phyloP scores from a whole-genome alignment of 2,113 vertebrate species.

The Vimba vimba region DNA sequence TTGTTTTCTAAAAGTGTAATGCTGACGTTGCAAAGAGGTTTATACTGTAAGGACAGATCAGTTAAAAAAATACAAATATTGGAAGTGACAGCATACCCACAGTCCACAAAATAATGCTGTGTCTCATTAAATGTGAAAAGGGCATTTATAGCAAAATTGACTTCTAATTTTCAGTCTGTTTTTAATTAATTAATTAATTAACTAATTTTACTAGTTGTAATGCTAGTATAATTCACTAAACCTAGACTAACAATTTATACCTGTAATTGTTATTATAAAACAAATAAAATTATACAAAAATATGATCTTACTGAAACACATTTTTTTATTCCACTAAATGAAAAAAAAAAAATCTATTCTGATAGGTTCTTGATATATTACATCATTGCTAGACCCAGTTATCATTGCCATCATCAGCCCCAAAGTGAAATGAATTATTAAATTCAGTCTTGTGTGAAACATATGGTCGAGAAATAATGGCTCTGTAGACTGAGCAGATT shows the following conservation, averaged over 20 bases:
- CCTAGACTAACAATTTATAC: neutral
- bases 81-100: neutral
- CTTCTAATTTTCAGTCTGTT: neutral
- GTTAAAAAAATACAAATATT: neutral
- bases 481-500: conserved; percentile 43
- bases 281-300: neutral
- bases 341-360: neutral
- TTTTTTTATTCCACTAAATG: neutral
- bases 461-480: conserved; percentile 46
- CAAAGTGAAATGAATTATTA: conserved; percentile 7
- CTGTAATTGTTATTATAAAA: neutral
- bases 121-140: neutral
- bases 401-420: conserved; percentile 19
- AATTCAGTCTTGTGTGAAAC: conserved; percentile 27
- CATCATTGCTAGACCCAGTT: conserved; percentile 23
- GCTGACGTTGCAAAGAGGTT: neutral
- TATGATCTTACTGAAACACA: neutral
- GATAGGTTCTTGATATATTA: neutral
- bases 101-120: neutral
- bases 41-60: neutral
- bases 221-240: neutral
- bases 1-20: neutral
- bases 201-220: too few relatives aligned
- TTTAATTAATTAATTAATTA: too few relatives aligned
- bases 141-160: neutral